phyloP scores from a whole-genome alignment of 2,113 vertebrate genomes.

The Noturus placidus region DNA sequence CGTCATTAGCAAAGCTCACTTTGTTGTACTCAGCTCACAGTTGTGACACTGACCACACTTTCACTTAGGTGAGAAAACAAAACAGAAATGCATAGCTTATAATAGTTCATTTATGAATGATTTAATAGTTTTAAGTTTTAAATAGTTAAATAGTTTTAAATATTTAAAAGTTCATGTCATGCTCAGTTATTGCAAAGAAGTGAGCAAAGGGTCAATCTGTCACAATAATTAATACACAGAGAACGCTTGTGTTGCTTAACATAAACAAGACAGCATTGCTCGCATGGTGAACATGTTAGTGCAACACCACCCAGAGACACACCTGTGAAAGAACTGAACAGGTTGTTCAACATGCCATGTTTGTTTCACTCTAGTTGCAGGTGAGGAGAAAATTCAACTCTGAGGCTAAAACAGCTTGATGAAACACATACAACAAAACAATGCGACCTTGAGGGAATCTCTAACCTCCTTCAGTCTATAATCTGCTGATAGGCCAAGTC shows the following conservation, averaged over 20 bases:
- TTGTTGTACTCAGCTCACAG: constrained; percentile 37
- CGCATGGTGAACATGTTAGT: constrained; percentile 36
- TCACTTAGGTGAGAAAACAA: constrained; percentile 19
- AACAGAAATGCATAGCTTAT: neutral
- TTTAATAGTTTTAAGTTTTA: too few relatives aligned
- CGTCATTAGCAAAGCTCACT: constrained; percentile 38
- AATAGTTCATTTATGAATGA: neutral
- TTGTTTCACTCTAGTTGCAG: constrained; percentile 16
- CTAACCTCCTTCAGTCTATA: constrained; percentile 9
- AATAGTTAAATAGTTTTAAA: too few relatives aligned
- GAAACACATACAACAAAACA: constrained; percentile 21
- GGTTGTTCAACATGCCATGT: constrained; percentile 59
- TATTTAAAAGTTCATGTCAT: too few relatives aligned
- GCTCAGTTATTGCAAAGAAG: neutral
- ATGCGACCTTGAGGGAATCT: neutral
- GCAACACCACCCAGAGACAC: constrained; percentile 45
- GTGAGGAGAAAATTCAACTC: constrained; percentile 6
- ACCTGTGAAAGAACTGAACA: constrained; percentile 54
- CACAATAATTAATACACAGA: neutral
- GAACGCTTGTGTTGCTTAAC: neutral
- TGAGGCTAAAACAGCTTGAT: constrained; percentile 21
- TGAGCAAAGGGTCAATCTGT: neutral
- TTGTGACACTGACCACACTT: constrained; percentile 2
- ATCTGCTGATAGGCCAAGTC: neutral
- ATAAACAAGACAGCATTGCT: constrained; percentile 18